phyloP scores from a whole-genome alignment of 2,113 vertebrate species.

The Malurus elegans region DNA sequence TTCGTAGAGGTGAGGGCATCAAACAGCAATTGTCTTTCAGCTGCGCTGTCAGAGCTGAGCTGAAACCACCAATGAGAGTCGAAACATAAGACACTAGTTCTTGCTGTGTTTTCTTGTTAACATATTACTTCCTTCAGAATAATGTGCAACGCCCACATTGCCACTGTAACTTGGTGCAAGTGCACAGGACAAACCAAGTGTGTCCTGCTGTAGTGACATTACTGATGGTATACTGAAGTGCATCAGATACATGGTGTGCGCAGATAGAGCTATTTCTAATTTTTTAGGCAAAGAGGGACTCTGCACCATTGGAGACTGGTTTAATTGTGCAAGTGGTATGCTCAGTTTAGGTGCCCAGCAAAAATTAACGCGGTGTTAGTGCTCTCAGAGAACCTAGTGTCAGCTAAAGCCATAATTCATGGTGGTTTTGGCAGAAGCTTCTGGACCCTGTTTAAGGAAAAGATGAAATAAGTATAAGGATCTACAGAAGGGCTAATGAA shows the following conservation, averaged over 20 bases:
- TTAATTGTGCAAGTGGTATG: not conserved
- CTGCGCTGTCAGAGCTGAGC: constrained; percentile 28
- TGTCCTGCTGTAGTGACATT: not conserved
- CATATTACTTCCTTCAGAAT: constrained; percentile 6
- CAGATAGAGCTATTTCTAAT: not conserved
- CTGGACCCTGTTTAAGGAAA: not conserved
- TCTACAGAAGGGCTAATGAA: not conserved
- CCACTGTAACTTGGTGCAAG: not conserved
- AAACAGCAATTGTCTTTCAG: constrained; percentile 51
- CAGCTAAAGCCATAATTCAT: not conserved
- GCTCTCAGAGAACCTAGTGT: not conserved
- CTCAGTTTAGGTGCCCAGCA: not conserved
- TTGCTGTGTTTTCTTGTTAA: not conserved
- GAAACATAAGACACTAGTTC: not conserved
- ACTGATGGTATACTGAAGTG: not conserved
- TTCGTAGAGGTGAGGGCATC: constrained; percentile 33
- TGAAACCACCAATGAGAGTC: constrained; percentile 26
- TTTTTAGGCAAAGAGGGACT: not conserved
- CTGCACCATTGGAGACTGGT: not conserved
- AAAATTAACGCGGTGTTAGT: not conserved
- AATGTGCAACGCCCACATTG: not conserved
- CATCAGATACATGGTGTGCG: not conserved
- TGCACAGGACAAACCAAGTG: not conserved
- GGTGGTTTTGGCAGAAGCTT: not conserved
- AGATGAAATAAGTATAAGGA: not conserved